Evolutionary conservation across 2,888 invertebrate genomes (phyloP).

Genomic region (Cosmopolites sordidus): DNA sequence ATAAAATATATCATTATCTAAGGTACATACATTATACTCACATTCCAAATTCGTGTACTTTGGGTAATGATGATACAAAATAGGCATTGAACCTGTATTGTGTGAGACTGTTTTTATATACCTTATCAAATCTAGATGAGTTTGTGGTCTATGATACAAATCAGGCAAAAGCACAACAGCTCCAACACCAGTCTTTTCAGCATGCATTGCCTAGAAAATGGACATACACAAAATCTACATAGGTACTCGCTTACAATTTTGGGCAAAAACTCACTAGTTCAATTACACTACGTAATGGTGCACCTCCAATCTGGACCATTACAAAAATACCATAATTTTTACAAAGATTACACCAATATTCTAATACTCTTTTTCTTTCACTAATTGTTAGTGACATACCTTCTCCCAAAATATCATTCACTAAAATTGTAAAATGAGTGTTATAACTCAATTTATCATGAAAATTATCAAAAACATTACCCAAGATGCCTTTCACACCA

Average conservation of each 20-base stretch:
- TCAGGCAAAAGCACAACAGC: slow-evolving; percentile 75
- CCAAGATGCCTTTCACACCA: slow-evolving; percentile 54
- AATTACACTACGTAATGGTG: slow-evolving; percentile 62
- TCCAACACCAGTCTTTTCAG: slow-evolving; percentile 60
- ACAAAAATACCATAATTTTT: slow-evolving; percentile 55
- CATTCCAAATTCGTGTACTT: slow-evolving; percentile 66
- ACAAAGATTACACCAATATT: slow-evolving; percentile 61
- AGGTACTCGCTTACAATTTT: background rate
- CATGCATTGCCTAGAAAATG: slow-evolving; percentile 56
- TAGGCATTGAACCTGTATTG: slow-evolving; percentile 56
- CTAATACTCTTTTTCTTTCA: slow-evolving; percentile 64
- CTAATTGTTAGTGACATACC: slow-evolving; percentile 61
- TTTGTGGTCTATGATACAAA: slow-evolving; percentile 68
- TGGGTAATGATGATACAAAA: slow-evolving; percentile 82
- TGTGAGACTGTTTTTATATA: slow-evolving; percentile 61
- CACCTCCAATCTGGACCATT: slow-evolving; percentile 72
- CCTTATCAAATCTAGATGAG: slow-evolving; percentile 57
- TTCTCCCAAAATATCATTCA: slow-evolving; percentile 79
- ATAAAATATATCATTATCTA: background rate
- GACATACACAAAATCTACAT: background rate
- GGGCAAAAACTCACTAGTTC: slow-evolving; percentile 47
- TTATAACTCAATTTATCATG: slow-evolving; percentile 56
- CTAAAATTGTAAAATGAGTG: slow-evolving; percentile 51
- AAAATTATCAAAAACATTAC: slow-evolving; percentile 36
- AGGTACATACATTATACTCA: slow-evolving; percentile 53